phyloP scores from a whole-genome alignment of 2,797 vertebrate species.

The Pseudochirops corinnae region DNA sequence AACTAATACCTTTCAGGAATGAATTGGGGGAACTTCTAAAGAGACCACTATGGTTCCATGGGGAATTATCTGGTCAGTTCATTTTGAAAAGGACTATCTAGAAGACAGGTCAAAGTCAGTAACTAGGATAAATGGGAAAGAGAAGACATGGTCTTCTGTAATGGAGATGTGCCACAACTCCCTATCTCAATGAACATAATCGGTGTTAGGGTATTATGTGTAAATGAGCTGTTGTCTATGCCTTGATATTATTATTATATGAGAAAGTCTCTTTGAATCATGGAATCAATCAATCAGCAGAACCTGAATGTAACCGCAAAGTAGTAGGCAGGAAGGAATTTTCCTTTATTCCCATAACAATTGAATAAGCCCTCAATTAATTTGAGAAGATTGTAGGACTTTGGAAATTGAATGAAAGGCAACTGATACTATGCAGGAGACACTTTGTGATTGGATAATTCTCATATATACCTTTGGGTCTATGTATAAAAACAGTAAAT shows the following conservation, averaged over 20 bases:
- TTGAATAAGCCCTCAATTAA: background rate
- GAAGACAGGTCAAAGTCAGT: background rate
- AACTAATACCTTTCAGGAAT: background rate
- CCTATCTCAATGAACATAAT: background rate
- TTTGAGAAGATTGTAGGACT: background rate
- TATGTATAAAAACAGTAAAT: background rate
- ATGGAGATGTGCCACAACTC: background rate
- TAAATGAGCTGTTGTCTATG: background rate
- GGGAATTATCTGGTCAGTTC: background rate
- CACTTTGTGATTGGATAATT: background rate
- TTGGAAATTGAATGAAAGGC: background rate
- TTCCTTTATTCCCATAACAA: background rate
- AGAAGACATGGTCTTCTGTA: background rate
- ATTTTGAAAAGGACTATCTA: background rate
- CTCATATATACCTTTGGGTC: background rate
- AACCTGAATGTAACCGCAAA: background rate
- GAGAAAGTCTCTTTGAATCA: background rate
- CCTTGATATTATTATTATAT: background rate
- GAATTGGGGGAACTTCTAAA: background rate
- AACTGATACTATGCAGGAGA: background rate
- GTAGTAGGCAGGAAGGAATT: background rate
- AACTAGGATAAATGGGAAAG: background rate
- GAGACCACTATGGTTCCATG: background rate
- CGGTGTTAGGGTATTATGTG: background rate
- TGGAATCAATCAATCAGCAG: background rate